These are phyloP conservation scores for Oscheius sp. DNA, from an alignment of 1,140 invertebrate species.

Conservation along the genomic window DNA sequence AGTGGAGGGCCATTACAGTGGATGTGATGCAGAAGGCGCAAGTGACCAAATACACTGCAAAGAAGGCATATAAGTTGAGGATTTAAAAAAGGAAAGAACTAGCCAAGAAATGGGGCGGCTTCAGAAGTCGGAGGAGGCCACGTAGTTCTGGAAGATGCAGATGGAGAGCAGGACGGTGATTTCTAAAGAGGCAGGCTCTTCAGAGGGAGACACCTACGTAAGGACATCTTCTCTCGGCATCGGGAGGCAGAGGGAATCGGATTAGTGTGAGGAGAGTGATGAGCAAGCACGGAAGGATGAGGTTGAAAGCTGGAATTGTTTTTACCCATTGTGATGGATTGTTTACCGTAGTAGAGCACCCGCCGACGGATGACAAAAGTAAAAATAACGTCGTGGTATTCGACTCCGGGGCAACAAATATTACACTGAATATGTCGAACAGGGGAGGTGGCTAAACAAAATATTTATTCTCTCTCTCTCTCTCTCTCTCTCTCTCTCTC, in stretches of 20 bases:
- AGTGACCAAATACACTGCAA: slow-evolving; percentile 99
- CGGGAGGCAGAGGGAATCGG: slow-evolving; percentile 94
- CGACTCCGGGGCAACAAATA: slow-evolving; percentile 63
- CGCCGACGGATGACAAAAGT: slow-evolving; percentile 90
- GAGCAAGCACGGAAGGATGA: slow-evolving; percentile 97
- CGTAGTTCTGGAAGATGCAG: slow-evolving; percentile 62
- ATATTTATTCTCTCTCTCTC: too few species aligned
- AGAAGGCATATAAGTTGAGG: slow-evolving; percentile 80
- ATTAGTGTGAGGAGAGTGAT: slow-evolving; percentile 97
- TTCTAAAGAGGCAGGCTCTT: slow-evolving; percentile 71
- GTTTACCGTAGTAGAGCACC: slow-evolving; percentile 91
- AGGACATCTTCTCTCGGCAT: slow-evolving; percentile 96
- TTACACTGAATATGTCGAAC: not conserved
- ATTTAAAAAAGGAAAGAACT: not conserved
- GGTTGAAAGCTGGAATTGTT: slow-evolving; percentile 74
- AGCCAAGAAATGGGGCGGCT: slow-evolving; percentile 94
- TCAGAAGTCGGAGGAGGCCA: slow-evolving; percentile 87
- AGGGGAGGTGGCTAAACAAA: not conserved
- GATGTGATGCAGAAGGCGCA: slow-evolving; percentile 96
- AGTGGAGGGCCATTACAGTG: slow-evolving; percentile 96
- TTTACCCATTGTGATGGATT: not conserved
- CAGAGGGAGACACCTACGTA: slow-evolving; percentile 68
- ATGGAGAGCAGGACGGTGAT: slow-evolving; percentile 69
- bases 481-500: too few species aligned
- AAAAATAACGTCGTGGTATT: slow-evolving; percentile 92